A percentile compares a stretch with the other conserved stretches of the same genome.
Evolutionary conservation across 2,113 vertebrate genomes (phyloP).

Genomic region (Daubentonia madagascariensis): DNA sequence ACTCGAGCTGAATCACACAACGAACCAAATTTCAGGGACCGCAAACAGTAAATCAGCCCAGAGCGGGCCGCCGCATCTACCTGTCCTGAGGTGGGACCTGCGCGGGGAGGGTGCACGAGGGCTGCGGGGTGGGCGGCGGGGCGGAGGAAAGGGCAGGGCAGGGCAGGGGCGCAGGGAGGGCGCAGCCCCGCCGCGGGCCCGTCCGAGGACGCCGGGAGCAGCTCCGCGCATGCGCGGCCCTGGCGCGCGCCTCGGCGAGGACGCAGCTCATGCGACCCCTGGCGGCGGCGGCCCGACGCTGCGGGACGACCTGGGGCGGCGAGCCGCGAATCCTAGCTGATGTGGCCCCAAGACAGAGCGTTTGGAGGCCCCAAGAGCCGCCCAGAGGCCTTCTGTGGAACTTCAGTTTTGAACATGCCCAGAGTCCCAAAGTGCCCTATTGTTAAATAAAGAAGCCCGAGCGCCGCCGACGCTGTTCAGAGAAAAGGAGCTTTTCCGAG

Average conservation of each 20-base stretch:
- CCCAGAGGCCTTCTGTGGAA: neutral
- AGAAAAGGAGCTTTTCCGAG: neutral
- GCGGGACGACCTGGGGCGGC: neutral
- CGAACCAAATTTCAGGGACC: neutral
- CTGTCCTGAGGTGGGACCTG: neutral
- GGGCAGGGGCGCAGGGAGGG: neutral
- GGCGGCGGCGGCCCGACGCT: neutral
- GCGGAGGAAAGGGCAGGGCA: neutral
- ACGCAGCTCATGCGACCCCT: slow-evolving; percentile 50
- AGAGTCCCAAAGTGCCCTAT: neutral
- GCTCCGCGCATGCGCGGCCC: neutral
- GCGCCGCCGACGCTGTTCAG: neutral
- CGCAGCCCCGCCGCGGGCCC: neutral
- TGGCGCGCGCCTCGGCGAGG: accelerated
- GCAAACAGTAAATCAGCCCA: neutral
- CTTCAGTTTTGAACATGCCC: neutral
- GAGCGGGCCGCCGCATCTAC: accelerated
- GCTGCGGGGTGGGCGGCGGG: accelerated
- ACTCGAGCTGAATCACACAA: neutral
- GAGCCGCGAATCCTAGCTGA: accelerated
- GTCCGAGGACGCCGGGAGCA: accelerated
- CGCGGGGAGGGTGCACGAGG: accelerated
- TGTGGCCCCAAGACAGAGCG: neutral
- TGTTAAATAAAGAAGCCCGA: neutral
- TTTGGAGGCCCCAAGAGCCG: neutral